phyloP scores from a whole-genome alignment of 2,113 vertebrate genomes.

The Tauraco erythrolophus region DNA sequence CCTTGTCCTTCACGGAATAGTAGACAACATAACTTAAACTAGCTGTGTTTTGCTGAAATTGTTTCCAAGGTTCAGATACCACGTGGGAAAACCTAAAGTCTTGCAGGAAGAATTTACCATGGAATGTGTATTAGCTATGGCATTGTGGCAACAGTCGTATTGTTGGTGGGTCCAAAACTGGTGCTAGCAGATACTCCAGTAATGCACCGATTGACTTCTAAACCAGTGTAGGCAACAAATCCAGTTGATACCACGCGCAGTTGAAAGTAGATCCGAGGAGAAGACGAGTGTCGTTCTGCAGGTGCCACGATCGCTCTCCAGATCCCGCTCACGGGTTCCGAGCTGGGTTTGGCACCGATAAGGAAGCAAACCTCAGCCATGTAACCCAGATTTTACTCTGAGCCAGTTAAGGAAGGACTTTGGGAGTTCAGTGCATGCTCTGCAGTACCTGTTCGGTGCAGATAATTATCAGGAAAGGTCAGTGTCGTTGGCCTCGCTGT shows the following conservation, averaged over 20 bases:
- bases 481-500: not conserved
- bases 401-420: not conserved
- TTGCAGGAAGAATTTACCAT: not conserved
- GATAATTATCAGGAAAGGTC: conserved; percentile 16
- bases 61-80: not conserved
- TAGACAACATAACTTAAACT: not conserved
- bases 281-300: not conserved
- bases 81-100: not conserved
- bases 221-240: not conserved
- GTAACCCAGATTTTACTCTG: conserved; percentile 46
- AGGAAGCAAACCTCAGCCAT: not conserved
- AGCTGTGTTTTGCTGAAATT: not conserved
- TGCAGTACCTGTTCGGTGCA: not conserved
- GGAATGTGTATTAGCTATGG: not conserved
- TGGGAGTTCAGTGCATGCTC: not conserved
- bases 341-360: not conserved
- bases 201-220: accelerated
- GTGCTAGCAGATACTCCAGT: no score
- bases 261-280: accelerated
- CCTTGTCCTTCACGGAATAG: not conserved
- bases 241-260: accelerated
- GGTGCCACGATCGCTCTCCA: not conserved
- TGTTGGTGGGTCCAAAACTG: not conserved
- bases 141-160: not conserved
- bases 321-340: not conserved